phyloP scores from a whole-genome alignment of 2,797 vertebrate genomes.

The Microchirus variegatus region DNA sequence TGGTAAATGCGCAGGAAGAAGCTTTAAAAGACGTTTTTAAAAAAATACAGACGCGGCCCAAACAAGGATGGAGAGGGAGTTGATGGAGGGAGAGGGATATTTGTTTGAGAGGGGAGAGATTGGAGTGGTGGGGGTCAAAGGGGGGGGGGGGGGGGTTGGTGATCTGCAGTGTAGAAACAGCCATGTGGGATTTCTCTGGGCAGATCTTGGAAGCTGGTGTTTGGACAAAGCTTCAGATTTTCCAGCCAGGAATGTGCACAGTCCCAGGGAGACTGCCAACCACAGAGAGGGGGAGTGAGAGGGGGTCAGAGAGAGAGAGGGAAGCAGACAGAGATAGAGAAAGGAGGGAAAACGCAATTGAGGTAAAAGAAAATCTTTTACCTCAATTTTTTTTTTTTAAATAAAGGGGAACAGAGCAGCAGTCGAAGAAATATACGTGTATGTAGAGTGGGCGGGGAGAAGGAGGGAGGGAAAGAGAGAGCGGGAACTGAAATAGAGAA shows the following conservation, averaged over 20 bases:
- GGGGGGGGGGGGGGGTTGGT: conserved; percentile 60
- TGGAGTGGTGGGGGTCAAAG: conserved; percentile 47
- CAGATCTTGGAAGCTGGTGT: conserved; percentile 86
- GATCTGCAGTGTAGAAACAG: conserved; percentile 76
- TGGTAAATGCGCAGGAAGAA: not conserved
- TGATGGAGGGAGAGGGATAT: conserved; percentile 29
- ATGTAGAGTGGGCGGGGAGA: conserved; percentile 54
- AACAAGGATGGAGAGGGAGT: conserved; percentile 49
- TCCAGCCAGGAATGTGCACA: conserved; percentile 86
- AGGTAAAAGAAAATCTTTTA: conserved; percentile 27
- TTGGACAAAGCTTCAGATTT: conserved; percentile 87
- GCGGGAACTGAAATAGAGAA: conserved; percentile 59
- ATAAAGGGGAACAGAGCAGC: conserved; percentile 14
- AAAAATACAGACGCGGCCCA: conserved; percentile 18
- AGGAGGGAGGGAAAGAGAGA: conserved; percentile 18
- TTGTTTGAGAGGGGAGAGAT: conserved; percentile 25
- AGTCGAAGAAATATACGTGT: conserved; percentile 49
- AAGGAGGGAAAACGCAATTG: conserved; percentile 35
- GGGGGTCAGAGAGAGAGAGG: conserved; percentile 23
- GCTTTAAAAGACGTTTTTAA: not conserved
- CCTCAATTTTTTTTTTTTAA: no score
- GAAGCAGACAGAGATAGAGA: conserved; percentile 36
- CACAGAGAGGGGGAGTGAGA: conserved; percentile 65
- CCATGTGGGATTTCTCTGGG: conserved; percentile 84
- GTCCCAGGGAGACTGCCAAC: conserved; percentile 85